Evolutionary conservation across 2,113 vertebrate genomes (phyloP), one percentile per base, ranked within the genome.

Genomic region (Semicossyphus pulcher): DNA sequence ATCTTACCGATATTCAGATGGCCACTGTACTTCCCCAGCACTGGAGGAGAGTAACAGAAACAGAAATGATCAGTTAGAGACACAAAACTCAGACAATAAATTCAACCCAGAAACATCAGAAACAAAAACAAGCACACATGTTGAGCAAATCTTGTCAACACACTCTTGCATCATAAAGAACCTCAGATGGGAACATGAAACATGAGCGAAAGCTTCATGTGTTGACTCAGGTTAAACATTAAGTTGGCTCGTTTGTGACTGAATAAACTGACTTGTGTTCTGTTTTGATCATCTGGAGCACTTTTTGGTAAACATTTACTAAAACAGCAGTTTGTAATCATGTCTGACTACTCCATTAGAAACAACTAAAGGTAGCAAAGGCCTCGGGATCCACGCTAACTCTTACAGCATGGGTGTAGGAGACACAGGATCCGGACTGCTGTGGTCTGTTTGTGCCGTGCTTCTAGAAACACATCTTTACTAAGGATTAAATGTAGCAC

Each of bases 1-100:
- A 1, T 58, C 66, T 5, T 81, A 99, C 97, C 96, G 91, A 97
- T 98, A 68, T 97, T 96, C 83, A 97, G 95, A 23, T 96, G 96
- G 52, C 80, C 89, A 72, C 95, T 97, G 91, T 99, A 99, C 76
- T 99, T 99, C 73, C 96, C 96, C 1, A 99, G 93, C 94, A 99
- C 97, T 99, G 88, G 4, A 51, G 20, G 44, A 69, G 34, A 69
- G 68, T 54, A 16, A 80, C 48, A 62, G 37, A 80, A 23, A 67
- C 11, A 77, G 9, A 59, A 20, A 29, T 10, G 1, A 18, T 76
- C 20, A 72, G 29, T 68, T 4, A 57, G 28, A 39, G 21, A 34
- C 37, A 57, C 21, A 56, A 48, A 41, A 23, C 60, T 54, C 37
- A 31, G 7, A 48, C 4, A 47, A 71, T 39, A 26, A 47, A 34